Conservation (phyloP, 2,797 vertebrate species). For the Sebastes nivosus region DNA sequence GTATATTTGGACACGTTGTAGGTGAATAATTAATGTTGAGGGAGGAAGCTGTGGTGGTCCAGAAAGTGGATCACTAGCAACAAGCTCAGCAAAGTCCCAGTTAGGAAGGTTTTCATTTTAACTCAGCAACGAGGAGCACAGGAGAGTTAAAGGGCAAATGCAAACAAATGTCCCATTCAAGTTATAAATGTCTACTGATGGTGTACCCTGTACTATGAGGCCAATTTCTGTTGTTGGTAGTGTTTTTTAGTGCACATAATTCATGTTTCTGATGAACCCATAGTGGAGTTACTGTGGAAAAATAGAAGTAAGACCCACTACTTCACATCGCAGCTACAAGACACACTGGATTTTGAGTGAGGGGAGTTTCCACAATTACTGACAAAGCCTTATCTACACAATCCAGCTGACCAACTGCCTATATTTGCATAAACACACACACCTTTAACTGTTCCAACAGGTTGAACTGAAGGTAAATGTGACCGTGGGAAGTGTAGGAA, state of each 20-base stretch:
- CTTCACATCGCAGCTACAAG: not conserved
- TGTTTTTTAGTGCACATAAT: not conserved
- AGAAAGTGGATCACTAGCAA: not conserved
- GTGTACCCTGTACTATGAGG: not conserved
- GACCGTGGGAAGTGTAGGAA: not conserved
- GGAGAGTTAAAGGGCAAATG: not conserved
- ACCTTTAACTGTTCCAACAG: not conserved
- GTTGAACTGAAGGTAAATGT: not conserved
- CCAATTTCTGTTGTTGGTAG: rapidly evolving
- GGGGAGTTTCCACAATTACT: not conserved
- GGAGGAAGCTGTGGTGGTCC: not conserved
- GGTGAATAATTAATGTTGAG: not conserved
- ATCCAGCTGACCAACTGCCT: not conserved
- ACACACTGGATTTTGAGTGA: not conserved
- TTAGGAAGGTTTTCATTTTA: not conserved
- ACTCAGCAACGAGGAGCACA: not conserved
- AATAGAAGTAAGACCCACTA: not conserved
- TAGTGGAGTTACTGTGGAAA: too few relatives aligned
- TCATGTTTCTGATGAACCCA: not conserved
- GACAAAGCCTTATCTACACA: not conserved
- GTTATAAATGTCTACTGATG: not conserved
- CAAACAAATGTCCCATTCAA: not conserved
- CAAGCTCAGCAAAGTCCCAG: not conserved
- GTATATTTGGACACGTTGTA: not conserved
- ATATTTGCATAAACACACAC: not conserved